phyloP scores from a whole-genome alignment of 1,140 invertebrate species.

The Babylonia areolata region DNA sequence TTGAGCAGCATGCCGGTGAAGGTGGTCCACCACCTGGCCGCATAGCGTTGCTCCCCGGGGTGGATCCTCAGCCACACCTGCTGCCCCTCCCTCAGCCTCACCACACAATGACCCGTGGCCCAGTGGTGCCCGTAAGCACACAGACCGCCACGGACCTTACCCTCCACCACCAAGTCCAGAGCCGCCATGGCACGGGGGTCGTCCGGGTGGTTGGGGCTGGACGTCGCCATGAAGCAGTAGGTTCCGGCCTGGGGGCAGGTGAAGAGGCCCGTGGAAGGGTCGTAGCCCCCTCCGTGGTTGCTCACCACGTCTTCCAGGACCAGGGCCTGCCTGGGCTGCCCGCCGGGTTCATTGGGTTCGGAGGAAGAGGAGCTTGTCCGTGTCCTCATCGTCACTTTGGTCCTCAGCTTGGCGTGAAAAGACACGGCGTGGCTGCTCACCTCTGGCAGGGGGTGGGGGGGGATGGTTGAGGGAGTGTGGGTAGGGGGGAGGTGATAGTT shows the following conservation, averaged over 20 bases:
- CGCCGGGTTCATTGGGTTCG: too few relatives aligned
- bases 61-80: background rate
- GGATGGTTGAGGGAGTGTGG: too few relatives aligned
- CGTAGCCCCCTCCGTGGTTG: too few relatives aligned
- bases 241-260: background rate
- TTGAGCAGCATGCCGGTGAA: slow-evolving; percentile 1
- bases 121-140: background rate
- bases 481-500: too few relatives aligned
- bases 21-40: background rate
- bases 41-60: background rate
- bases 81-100: background rate
- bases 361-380: too few relatives aligned
- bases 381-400: too few relatives aligned
- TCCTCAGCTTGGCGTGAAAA: too few relatives aligned
- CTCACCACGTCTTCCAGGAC: too few relatives aligned
- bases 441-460: too few relatives aligned
- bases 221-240: background rate
- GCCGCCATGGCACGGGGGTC: background rate
- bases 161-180: background rate
- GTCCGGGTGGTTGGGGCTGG: background rate
- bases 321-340: too few relatives aligned
- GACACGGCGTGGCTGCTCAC: too few relatives aligned
- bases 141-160: background rate
- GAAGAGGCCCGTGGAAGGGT: too few relatives aligned
- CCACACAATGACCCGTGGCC: background rate